Evolutionary conservation across 2,888 invertebrate species (phyloP), one percentile per base, ranked within the genome.

Genomic region (Priapulus caudatus): DNA sequence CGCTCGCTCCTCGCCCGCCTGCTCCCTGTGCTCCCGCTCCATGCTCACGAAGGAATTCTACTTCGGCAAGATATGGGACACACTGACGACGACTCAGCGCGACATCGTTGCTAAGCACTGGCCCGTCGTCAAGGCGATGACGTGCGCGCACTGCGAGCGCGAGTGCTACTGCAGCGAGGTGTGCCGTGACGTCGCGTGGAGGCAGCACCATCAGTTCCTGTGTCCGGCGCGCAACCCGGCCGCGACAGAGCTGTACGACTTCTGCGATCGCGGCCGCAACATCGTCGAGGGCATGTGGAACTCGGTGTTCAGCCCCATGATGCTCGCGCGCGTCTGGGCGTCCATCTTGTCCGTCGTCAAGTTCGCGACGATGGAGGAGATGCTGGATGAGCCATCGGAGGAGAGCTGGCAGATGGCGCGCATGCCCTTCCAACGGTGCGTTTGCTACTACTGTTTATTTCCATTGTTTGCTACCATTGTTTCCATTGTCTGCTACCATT

Each of bases 271-370:
- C 23, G n/a, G 21, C 33, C 44, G 50, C 16, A 21, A 20, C 2
- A 20, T 21, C 20, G 33, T 21, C 15, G 52, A 59, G 3, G 61
- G 60, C 1, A 56, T 59, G 16, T 65, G 65, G 65, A 62, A 63
- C 45, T 63, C 63, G 15, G 60, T 61, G 1, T 65, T 61, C 55
- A 61, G 62, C 56, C 65, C 65, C 3, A 52, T 63, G 44, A 54
- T 63, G 3, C 45, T 65, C 20, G 64, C 63, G 2, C 58, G 58
- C 47, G 56, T 64, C 15, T 63, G 63, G 62, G 63, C 63, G 3
- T 55, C 59, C 20, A 60, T 64, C 19, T 55, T 59, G 4, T 61
- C 60, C 46, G 51, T 59, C 43, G 62, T 62, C 24, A 19, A 24
- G 21, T 43, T 19, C 20, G 15, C 18, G 21, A 20, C 15, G 49